phyloP scores from a whole-genome alignment of 2,113 vertebrate species.

The Pleuronectes platessa region DNA sequence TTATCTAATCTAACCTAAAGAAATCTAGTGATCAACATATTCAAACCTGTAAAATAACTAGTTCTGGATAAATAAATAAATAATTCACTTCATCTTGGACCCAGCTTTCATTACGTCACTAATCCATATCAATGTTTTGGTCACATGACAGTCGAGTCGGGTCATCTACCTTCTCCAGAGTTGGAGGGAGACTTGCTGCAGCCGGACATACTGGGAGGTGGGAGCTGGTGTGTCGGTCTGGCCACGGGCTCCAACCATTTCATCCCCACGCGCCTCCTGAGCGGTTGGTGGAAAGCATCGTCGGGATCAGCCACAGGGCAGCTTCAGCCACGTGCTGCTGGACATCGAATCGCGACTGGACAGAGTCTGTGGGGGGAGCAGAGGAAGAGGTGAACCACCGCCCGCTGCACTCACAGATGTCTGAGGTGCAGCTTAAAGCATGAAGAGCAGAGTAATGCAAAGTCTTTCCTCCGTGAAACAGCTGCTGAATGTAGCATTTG shows the following conservation, averaged over 20 bases:
- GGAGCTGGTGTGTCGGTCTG: slow-evolving; percentile 70
- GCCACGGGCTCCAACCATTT: slow-evolving; percentile 71
- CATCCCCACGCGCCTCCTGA: slow-evolving; percentile 69
- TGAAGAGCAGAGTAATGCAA: neutral
- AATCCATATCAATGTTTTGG: slow-evolving; percentile 57
- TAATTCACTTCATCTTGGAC: slow-evolving; percentile 43
- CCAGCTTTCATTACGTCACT: slow-evolving; percentile 50
- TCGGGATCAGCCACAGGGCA: slow-evolving; percentile 72
- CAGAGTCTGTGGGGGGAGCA: slow-evolving; percentile 29
- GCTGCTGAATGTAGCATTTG: neutral
- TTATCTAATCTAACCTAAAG: too few relatives aligned
- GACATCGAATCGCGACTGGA: slow-evolving; percentile 60
- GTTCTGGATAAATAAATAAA: slow-evolving; percentile 8
- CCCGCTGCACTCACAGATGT: neutral
- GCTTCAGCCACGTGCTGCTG: slow-evolving; percentile 48
- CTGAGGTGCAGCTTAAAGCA: too few relatives aligned
- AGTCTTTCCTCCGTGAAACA: neutral
- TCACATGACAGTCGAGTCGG: slow-evolving; percentile 31
- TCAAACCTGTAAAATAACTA: neutral
- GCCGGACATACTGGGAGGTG: slow-evolving; percentile 73
- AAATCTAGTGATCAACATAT: too few relatives aligned
- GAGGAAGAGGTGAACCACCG: neutral
- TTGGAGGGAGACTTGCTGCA: slow-evolving; percentile 74
- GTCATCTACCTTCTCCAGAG: slow-evolving; percentile 72
- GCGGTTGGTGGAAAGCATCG: slow-evolving; percentile 64